Evolutionary conservation across 2,888 invertebrate genomes (phyloP).

Genomic region (Chelonus formosanus): DNA sequence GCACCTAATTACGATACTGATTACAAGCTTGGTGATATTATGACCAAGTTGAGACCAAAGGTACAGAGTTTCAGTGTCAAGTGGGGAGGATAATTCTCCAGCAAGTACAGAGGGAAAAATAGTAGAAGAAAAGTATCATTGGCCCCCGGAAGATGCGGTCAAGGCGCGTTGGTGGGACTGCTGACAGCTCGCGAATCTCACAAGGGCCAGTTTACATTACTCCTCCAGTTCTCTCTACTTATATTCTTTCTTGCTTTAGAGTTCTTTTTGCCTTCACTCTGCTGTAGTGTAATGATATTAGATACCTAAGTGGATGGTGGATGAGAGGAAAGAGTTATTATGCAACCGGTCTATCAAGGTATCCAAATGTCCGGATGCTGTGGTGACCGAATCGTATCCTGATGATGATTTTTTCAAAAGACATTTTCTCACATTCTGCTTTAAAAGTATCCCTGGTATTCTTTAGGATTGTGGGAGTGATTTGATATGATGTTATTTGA

Average conservation of each 20-base stretch:
- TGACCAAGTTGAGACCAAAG: constrained; percentile 32
- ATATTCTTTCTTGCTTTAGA: constrained; percentile 19
- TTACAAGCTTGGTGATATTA: constrained; percentile 39
- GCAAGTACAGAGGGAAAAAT: constrained; percentile 1
- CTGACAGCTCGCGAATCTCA: constrained; percentile 61
- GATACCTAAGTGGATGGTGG: constrained; percentile 50
- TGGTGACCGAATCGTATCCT: constrained; percentile 24
- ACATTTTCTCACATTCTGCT: constrained; percentile 22
- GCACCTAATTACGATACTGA: constrained; percentile 56
- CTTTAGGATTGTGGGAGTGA: no score
- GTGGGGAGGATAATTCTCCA: neutral
- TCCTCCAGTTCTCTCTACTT: constrained; percentile 22
- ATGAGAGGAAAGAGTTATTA: constrained; percentile 48
- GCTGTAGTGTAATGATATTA: constrained; percentile 46
- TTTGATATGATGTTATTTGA: neutral
- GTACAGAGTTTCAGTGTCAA: constrained; percentile 5
- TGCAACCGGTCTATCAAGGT: constrained; percentile 49
- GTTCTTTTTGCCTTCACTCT: constrained; percentile 7
- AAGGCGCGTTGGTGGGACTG: constrained; percentile 62
- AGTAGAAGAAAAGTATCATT: constrained; percentile 19
- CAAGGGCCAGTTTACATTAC: constrained; percentile 63
- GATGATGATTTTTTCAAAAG: neutral
- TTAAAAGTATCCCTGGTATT: constrained; percentile 1
- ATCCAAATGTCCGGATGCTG: constrained; percentile 31
- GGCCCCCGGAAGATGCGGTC: constrained; percentile 63